A percentile compares a stretch with the other conserved stretches of the same genome.
Conservation (phyloP, 2,113 vertebrate species). For the Phocoena phocoena region DNA sequence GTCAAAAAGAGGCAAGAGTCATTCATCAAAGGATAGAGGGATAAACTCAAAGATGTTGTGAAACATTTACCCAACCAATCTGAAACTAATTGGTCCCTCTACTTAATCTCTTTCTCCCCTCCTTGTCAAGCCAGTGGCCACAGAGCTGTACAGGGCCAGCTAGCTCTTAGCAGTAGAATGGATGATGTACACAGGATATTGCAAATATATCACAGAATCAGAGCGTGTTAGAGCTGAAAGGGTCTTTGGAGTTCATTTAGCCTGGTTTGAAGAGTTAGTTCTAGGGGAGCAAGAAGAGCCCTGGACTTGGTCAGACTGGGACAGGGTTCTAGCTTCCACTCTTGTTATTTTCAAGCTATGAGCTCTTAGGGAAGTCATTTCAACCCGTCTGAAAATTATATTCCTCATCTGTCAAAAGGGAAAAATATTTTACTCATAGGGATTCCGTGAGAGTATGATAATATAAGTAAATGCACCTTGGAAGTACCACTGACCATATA, state of each 20-base stretch:
- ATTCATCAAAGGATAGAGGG: slow-evolving; percentile 78
- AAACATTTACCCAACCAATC: slow-evolving; percentile 78
- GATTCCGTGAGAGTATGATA: not conserved
- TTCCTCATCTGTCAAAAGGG: not conserved
- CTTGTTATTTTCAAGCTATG: not conserved
- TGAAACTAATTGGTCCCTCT: slow-evolving; percentile 78
- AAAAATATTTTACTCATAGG: not conserved
- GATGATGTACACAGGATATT: not conserved
- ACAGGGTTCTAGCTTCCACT: not conserved
- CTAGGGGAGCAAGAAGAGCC: not conserved
- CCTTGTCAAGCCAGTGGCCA: not conserved
- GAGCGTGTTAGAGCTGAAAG: not conserved
- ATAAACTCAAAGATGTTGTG: slow-evolving; percentile 71
- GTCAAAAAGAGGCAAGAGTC: slow-evolving; percentile 78
- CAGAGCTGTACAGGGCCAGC: not conserved
- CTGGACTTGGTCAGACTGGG: not conserved
- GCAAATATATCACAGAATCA: slow-evolving; percentile 24
- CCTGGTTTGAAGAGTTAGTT: not conserved
- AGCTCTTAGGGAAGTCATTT: slow-evolving; percentile 4
- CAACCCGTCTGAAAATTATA: not conserved
- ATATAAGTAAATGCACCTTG: not conserved
- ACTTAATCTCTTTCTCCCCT: slow-evolving; percentile 18
- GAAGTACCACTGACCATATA: not conserved
- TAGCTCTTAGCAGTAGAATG: not conserved
- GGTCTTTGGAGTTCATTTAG: not conserved